Percentiles rank a stretch among this genome's conserved stretches.
phyloP scores from a whole-genome alignment of 2,797 vertebrate species.

The Sparidentex hasta region DNA sequence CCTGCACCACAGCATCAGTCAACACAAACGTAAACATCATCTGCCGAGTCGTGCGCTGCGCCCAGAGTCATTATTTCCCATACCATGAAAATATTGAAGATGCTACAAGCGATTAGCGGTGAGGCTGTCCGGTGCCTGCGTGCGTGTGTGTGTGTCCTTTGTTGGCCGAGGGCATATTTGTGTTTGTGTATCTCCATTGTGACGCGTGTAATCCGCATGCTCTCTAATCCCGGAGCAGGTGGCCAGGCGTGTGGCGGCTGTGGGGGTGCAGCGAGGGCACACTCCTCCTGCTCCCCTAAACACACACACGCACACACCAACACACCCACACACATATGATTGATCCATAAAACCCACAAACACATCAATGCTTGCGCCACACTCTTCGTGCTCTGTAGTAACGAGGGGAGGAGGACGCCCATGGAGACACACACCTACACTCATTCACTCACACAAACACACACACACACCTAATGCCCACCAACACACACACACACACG shows the following conservation, averaged over 20 bases:
- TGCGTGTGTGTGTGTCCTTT: constrained; percentile 58
- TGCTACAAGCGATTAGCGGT: constrained; percentile 65
- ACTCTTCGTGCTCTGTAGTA: constrained; percentile 4
- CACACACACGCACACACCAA: constrained; percentile 45
- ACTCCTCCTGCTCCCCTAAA: constrained; percentile 68
- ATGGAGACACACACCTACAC: constrained; percentile 42
- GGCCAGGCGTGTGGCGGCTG: constrained; percentile 82
- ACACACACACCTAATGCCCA: constrained; percentile 2
- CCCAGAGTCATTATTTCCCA: constrained; percentile 34
- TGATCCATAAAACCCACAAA: constrained; percentile 42
- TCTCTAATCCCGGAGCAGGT: constrained; percentile 88
- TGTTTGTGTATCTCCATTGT: constrained; percentile 84
- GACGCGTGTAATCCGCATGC: constrained; percentile 85
- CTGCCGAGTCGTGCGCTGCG: neutral
- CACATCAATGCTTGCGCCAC: neutral
- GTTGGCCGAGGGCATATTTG: constrained; percentile 78
- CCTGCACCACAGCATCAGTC: neutral
- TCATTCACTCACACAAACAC: neutral
- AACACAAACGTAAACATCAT: constrained; percentile 13
- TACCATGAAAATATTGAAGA: constrained; percentile 63
- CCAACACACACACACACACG: neutral
- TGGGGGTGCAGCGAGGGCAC: constrained; percentile 75
- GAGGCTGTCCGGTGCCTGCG: constrained; percentile 30
- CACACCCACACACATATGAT: constrained; percentile 42
- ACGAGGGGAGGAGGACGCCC: constrained; percentile 8